Conservation (phyloP, 2,888 invertebrate species). For the Girardia tigrina region DNA sequence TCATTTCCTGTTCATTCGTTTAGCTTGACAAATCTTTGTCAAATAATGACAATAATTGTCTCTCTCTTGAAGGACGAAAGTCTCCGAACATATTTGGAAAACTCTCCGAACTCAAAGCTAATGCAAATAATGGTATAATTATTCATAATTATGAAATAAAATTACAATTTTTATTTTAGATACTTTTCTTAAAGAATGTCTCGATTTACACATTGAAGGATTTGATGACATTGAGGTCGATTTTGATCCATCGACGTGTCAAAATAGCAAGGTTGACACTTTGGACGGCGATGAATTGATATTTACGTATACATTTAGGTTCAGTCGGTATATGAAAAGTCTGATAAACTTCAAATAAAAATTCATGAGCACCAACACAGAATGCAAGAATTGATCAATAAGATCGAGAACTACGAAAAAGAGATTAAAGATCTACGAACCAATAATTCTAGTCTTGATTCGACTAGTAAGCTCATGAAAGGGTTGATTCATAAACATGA, state of each 20-base stretch:
- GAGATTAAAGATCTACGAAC: constrained; percentile 9
- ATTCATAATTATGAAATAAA: too few species aligned
- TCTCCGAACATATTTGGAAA: constrained; percentile 9
- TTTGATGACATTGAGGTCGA: not conserved
- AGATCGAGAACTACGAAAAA: not conserved
- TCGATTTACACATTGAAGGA: not conserved
- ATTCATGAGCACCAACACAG: constrained; percentile 14
- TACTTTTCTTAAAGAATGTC: constrained; percentile 16
- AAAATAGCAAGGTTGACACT: not conserved
- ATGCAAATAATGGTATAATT: not conserved
- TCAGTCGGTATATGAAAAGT: not conserved
- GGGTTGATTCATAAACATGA: not conserved
- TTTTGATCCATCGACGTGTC: not conserved
- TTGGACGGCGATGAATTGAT: not conserved
- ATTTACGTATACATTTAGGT: not conserved
- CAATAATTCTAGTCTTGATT: not conserved
- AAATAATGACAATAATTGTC: not conserved
- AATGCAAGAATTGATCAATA: not conserved
- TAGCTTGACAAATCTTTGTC: not conserved
- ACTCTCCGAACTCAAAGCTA: not conserved
- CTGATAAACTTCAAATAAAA: not conserved
- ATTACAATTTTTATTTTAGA: too few species aligned
- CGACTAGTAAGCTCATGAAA: not conserved
- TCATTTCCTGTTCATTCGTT: not conserved
- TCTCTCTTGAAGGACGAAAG: not conserved